A percentile compares a stretch with the other conserved stretches of the same genome.
phyloP scores from a whole-genome alignment of 2,113 vertebrate genomes.

The Bungarus multicinctus region DNA sequence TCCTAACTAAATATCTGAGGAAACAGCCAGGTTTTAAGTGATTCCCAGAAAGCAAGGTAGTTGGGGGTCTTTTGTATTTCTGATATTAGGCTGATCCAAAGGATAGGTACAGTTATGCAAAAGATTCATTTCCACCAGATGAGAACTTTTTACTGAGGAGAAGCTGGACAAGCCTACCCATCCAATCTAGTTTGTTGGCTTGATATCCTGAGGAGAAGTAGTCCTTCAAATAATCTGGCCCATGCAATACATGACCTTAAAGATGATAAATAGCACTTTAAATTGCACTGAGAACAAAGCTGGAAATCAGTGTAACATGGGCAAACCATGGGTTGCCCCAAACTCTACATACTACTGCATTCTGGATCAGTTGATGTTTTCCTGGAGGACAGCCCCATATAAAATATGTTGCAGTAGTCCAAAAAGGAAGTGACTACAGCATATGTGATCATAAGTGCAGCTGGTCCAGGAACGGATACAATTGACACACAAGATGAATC shows the following conservation, averaged over 20 bases:
- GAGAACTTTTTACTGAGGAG: neutral
- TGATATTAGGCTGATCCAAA: neutral
- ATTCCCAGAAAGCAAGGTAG: neutral
- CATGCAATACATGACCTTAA: neutral
- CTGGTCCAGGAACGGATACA: neutral
- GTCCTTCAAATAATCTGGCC: neutral
- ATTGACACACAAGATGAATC: neutral
- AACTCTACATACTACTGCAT: neutral
- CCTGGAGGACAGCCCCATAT: neutral
- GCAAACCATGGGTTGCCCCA: neutral
- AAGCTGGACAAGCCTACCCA: neutral
- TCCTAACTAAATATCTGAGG: neutral
- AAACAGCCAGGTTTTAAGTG: neutral
- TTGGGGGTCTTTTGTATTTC: neutral
- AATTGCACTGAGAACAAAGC: neutral
- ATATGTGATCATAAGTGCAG: neutral
- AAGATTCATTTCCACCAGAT: neutral
- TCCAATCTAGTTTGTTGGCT: neutral
- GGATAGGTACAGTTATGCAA: neutral
- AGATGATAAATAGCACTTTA: neutral
- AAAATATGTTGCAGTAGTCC: neutral
- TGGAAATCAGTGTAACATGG: neutral
- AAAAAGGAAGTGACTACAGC: neutral
- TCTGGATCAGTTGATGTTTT: neutral
- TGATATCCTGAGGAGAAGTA: neutral